These are phyloP conservation scores for Enteromius anoplus DNA, from an alignment of 2,797 vertebrate species.

Conservation along the genomic window DNA sequence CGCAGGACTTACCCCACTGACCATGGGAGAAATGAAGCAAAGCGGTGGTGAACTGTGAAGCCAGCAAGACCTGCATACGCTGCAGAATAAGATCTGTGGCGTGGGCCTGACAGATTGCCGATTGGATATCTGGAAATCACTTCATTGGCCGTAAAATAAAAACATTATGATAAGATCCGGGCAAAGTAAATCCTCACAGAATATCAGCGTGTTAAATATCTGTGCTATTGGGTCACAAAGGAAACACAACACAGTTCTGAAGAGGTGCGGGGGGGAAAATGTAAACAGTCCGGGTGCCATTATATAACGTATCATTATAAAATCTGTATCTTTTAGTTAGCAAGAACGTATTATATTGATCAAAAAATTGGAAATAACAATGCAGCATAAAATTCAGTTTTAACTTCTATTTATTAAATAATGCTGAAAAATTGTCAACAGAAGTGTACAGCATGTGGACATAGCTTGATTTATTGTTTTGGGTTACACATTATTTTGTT, in stretches of 20 bases:
- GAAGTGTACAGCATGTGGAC: background rate
- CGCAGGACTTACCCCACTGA: slow-evolving; percentile 68
- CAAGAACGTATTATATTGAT: background rate
- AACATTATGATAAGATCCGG: slow-evolving; percentile 50
- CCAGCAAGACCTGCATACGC: slow-evolving; percentile 48
- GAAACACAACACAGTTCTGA: background rate
- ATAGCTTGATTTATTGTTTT: no score
- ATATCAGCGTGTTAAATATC: slow-evolving; percentile 4
- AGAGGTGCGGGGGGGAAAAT: background rate
- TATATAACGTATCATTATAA: background rate
- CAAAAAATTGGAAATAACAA: background rate
- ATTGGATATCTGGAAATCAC: slow-evolving; percentile 47
- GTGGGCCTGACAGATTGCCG: slow-evolving; percentile 32
- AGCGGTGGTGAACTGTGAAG: slow-evolving; percentile 59
- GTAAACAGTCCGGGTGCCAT: background rate
- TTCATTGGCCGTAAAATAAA: slow-evolving; percentile 44
- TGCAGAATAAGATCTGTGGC: slow-evolving; percentile 44
- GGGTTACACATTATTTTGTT: no score
- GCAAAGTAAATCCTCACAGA: slow-evolving; percentile 35
- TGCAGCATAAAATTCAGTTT: no score
- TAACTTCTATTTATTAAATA: background rate
- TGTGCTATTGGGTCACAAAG: slow-evolving; percentile 18
- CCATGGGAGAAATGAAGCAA: slow-evolving; percentile 67
- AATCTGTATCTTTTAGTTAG: background rate
- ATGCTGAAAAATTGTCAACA: background rate